A percentile compares a stretch with the other conserved stretches of the same genome.
These are phyloP conservation scores for Noturus placidus DNA, from an alignment of 2,113 vertebrate species.

Conservation along the genomic window DNA sequence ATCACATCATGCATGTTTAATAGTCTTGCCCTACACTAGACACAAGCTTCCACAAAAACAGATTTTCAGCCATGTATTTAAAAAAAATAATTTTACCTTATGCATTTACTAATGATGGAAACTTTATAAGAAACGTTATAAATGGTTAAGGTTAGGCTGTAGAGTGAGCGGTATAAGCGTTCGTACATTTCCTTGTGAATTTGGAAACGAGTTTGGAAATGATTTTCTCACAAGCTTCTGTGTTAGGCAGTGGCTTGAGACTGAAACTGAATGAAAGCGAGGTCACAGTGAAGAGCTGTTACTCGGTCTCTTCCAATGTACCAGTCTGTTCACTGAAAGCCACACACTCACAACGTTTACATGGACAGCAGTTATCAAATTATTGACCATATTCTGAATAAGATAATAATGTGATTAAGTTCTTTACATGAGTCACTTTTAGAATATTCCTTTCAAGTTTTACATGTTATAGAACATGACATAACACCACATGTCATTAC, in stretches of 20 bases:
- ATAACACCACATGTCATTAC: too few species aligned
- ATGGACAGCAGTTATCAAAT: too few species aligned
- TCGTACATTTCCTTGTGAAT: neutral
- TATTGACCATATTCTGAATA: too few species aligned
- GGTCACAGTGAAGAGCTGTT: neutral
- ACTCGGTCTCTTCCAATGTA: neutral
- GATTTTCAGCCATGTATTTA: neutral
- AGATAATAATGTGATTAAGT: too few species aligned
- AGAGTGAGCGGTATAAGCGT: neutral
- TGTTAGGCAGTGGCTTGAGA: neutral
- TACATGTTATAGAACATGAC: too few species aligned
- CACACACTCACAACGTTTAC: neutral
- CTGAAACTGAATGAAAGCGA: neutral
- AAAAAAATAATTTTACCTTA: neutral
- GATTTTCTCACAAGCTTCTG: neutral
- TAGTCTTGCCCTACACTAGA: neutral
- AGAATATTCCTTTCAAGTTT: too few species aligned
- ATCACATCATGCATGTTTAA: neutral
- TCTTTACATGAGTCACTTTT: too few species aligned
- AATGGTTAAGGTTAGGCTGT: neutral
- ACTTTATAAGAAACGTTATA: too few species aligned
- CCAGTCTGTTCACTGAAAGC: neutral
- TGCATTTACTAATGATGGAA: neutral
- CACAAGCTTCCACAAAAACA: neutral
- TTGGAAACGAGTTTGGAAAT: neutral